A percentile compares a stretch with the other conserved stretches of the same genome.
Evolutionary conservation across 2,888 invertebrate genomes (phyloP).

Genomic region (Dilophus febrilis): DNA sequence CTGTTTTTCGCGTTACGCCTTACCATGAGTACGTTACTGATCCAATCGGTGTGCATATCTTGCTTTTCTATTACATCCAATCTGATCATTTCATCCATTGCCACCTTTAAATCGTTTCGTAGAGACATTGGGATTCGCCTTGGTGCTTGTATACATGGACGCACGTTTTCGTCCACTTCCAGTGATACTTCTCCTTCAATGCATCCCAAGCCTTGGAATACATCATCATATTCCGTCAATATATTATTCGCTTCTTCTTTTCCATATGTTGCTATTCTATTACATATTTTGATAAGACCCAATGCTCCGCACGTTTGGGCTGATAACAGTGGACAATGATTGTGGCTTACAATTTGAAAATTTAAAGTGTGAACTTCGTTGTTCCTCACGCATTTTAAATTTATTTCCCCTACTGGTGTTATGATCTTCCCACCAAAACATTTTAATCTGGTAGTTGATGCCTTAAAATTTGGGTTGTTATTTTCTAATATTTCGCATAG

Average conservation of each 20-base stretch:
- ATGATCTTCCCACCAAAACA: background rate
- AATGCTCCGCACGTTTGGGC: background rate
- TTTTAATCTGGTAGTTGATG: too few relatives aligned
- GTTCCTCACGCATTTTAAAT: background rate
- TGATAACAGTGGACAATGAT: background rate
- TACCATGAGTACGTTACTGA: constrained; percentile 6
- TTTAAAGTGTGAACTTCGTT: background rate
- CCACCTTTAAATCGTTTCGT: background rate
- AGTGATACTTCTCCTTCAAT: constrained; percentile 5
- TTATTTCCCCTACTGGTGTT: background rate
- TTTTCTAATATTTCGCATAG: background rate
- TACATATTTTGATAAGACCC: background rate
- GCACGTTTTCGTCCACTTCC: constrained; percentile 4
- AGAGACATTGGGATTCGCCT: background rate
- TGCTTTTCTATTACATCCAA: constrained; percentile 3
- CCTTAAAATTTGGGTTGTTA: too few relatives aligned
- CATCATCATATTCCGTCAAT: constrained; percentile 1
- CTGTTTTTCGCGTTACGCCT: constrained; percentile 6
- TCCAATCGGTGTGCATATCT: constrained; percentile 5
- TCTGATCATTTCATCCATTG: background rate
- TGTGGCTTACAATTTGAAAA: background rate
- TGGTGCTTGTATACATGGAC: background rate
- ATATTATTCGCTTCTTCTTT: background rate
- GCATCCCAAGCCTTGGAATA: constrained; percentile 7
- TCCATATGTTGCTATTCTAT: background rate